Percentiles rank a stretch among this genome's conserved stretches.
These are phyloP conservation scores for Monarcha castaneiventris DNA, from an alignment of 2,113 vertebrate genomes.

Conservation along the genomic window DNA sequence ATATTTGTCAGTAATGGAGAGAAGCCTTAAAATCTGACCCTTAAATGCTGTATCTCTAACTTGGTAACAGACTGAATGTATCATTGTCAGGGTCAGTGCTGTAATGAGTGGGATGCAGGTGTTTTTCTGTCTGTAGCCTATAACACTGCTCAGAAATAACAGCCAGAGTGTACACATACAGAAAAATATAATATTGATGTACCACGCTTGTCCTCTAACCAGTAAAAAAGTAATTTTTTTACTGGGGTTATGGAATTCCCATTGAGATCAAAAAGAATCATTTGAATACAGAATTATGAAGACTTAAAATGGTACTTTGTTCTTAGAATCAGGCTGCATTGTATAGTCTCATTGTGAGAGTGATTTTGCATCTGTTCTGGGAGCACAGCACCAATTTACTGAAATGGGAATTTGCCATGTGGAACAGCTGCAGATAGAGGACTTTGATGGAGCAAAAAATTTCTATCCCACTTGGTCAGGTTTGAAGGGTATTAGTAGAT, in stretches of 20 bases:
- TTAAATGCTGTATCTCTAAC: neutral
- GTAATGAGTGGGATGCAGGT: neutral
- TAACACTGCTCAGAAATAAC: neutral
- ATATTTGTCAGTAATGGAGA: neutral
- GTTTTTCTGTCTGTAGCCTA: neutral
- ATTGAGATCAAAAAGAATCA: neutral
- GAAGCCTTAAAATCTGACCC: neutral
- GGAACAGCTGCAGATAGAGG: slow-evolving; percentile 30
- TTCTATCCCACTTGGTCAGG: neutral
- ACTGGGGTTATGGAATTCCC: slow-evolving; percentile 10
- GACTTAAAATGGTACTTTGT: neutral
- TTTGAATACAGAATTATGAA: slow-evolving; percentile 5
- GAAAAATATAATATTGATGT: neutral
- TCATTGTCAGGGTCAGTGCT: neutral
- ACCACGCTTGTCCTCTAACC: neutral
- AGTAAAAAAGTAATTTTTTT: neutral
- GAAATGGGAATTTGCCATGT: slow-evolving; percentile 7
- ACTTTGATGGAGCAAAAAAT: neutral
- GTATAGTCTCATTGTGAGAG: slow-evolving; percentile 4
- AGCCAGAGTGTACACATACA: neutral
- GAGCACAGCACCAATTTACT: slow-evolving; percentile 5
- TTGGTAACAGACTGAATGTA: neutral
- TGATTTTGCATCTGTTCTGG: slow-evolving; percentile 42
- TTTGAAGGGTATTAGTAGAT: neutral
- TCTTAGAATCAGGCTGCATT: slow-evolving; percentile 37